Conservation (phyloP, 35 echinoderm and acorn worm genomes). For the Holothuria glaberrima region DNA sequence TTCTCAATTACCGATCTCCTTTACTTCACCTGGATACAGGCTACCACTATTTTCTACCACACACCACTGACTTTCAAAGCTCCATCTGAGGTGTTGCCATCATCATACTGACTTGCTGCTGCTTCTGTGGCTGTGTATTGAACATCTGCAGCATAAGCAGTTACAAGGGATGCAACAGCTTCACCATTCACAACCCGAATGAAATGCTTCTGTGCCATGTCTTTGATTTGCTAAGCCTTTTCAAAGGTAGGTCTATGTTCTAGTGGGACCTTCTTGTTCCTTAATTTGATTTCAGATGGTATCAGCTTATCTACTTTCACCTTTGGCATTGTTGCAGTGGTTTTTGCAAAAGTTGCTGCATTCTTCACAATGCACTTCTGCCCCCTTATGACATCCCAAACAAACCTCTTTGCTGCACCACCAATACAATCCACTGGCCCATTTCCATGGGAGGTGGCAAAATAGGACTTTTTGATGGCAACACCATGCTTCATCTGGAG, state of each 20-base stretch:
- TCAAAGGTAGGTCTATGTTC: not conserved
- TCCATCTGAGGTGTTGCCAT: not conserved
- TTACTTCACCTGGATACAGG: constrained; percentile 67
- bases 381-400: not conserved
- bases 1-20: constrained; percentile 36
- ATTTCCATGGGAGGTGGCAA: too few species aligned
- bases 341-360: too few species aligned
- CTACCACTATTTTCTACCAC: constrained; percentile 54
- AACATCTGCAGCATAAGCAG: constrained; percentile 1
- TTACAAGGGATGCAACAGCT: too few species aligned
- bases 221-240: not conserved
- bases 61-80: constrained; percentile 47
- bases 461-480: not conserved
- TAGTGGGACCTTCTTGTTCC: constrained; percentile 22
- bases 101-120: not conserved
- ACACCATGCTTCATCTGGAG: constrained; percentile 39
- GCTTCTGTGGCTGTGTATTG: too few species aligned
- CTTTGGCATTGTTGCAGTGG: constrained; percentile 48
- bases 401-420: not conserved
- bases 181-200: constrained; percentile 4
- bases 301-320: constrained; percentile 48
- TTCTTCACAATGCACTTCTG: constrained; percentile 18
- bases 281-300: constrained; percentile 9
- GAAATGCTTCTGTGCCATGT: constrained; percentile 14
- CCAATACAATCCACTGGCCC: constrained; percentile 30